Evolutionary conservation across 2,797 vertebrate species (phyloP).

Genomic region (Harpagifer antarcticus): DNA sequence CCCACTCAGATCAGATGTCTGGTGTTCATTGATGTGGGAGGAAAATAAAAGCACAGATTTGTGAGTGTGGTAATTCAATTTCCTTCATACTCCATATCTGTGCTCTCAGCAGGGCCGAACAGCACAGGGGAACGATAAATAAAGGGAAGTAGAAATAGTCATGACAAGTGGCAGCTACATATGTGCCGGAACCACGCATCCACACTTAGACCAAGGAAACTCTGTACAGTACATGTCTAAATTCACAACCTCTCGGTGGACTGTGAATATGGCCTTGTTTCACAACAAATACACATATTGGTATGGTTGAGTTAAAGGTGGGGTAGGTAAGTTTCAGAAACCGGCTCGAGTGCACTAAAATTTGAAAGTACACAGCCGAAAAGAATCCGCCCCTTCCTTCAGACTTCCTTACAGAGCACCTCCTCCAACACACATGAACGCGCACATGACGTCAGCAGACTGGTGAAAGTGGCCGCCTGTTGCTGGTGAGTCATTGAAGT

Average conservation of each 20-base stretch:
- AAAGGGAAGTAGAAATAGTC: slow-evolving; percentile 49
- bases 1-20: slow-evolving; percentile 64
- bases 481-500: too few species aligned
- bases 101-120: slow-evolving; percentile 43
- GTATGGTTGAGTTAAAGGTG: not conserved
- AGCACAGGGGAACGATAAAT: slow-evolving; percentile 48
- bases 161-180: slow-evolving; percentile 43
- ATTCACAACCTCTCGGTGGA: not conserved
- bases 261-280: not conserved
- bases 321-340: too few species aligned
- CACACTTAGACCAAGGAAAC: slow-evolving; percentile 4
- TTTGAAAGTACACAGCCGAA: too few species aligned
- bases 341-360: too few species aligned
- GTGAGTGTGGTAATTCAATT: slow-evolving; percentile 59
- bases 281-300: not conserved
- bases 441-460: too few species aligned
- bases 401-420: too few species aligned
- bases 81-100: slow-evolving; percentile 57
- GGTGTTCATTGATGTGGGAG: slow-evolving; percentile 49
- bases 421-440: too few species aligned
- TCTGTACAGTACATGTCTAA: not conserved
- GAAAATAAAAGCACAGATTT: slow-evolving; percentile 63
- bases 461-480: too few species aligned
- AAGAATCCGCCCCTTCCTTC: too few species aligned
- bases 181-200: slow-evolving; percentile 11